A percentile compares a stretch with the other conserved stretches of the same genome.
Conservation (phyloP, 2,113 vertebrate genomes). For the Grus americana region DNA sequence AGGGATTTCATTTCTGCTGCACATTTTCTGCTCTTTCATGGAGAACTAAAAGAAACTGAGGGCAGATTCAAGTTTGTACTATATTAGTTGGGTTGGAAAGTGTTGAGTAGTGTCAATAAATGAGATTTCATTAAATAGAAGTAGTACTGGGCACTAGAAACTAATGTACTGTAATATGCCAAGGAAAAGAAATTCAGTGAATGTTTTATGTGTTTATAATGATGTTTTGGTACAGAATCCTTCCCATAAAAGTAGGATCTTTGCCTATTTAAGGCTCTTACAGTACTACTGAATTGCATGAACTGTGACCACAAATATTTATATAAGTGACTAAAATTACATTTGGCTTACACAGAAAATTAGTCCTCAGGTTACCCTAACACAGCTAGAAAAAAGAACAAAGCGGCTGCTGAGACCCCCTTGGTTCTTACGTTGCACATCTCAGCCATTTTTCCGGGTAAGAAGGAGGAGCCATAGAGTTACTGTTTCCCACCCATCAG, state of each 20-base stretch:
- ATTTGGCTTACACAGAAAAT: background rate
- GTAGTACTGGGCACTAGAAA: background rate
- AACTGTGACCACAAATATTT: background rate
- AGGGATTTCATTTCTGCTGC: background rate
- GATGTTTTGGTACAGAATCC: background rate
- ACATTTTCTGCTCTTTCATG: background rate
- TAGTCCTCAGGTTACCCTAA: background rate
- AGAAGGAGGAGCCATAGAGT: background rate
- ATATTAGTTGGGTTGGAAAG: background rate
- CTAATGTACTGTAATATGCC: background rate
- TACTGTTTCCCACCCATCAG: background rate
- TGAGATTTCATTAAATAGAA: background rate
- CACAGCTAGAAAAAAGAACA: background rate
- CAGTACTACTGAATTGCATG: background rate
- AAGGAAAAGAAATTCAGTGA: background rate
- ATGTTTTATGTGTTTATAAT: background rate
- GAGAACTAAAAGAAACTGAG: background rate
- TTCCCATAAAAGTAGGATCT: background rate
- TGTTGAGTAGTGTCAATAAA: background rate
- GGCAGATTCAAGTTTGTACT: background rate
- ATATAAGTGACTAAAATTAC: background rate
- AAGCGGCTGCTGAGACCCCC: background rate
- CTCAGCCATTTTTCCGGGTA: background rate
- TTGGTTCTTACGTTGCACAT: background rate
- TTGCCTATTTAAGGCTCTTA: background rate